Evolutionary conservation across 2,797 vertebrate genomes (phyloP), one percentile per base, ranked within the genome.

Genomic region (Ceryle rudis): DNA sequence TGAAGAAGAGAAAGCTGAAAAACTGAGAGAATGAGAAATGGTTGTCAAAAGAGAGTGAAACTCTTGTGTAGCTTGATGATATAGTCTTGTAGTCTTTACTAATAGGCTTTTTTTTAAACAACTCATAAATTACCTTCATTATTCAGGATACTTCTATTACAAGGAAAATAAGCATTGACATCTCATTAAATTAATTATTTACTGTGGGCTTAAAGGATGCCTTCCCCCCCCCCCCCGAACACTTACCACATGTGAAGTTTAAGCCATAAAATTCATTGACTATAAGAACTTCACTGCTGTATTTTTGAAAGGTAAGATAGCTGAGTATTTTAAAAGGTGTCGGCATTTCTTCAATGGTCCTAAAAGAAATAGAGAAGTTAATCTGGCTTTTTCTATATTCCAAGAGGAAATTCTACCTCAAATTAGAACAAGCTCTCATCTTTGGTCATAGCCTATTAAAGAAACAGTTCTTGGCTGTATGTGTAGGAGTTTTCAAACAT

Each of bases 221-320:
- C 6, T 41, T 41, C 37, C 37, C 10, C 37, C 37, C 37, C 37
- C 37, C 37, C 41, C 41, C 41, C 14, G 6, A 94, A 49, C 70
- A 98, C 99, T 98, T 98, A 99, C 99, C 99, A 90, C 99, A 99
- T 60, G 98, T 99, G 96, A 99, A 99, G 95, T 99, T 98, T 78
- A 99, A 98, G 67, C 98, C 98, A 44, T 99, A 97, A 97, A 99
- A 99, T 97, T 99, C 99, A 0, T 99, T 99, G 95, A 99, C 99
- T 44, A 99, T 91, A 93, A 99, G 99, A 90, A 99, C 92, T 97
- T 99, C 99, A 78, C 98, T 99, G 96, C 98, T 98, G 77, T 99
- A 99, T 98, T 98, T 99, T 98, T 99, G 99, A 96, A 99, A 99
- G 46, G 99, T 99, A 85, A 99, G 93, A 93, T 99, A 99, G 95